Base-by-base conservation (phyloP, 2,797 vertebrate genomes). In the Kryptolebias ocellatus region DNA sequence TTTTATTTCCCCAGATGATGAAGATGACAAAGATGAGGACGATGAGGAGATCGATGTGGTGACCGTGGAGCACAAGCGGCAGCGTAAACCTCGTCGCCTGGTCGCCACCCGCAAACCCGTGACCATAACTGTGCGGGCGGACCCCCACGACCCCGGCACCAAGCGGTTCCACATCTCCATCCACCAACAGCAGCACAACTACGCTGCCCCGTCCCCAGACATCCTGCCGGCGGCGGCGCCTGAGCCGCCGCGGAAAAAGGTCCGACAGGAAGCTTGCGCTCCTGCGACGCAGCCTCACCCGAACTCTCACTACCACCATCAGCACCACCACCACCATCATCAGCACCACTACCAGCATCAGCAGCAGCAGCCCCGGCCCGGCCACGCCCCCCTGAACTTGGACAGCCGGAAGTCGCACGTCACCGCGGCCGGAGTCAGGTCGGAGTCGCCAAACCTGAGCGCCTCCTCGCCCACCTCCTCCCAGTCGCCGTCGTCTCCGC, bases 151-250 rank as follows among this genome's bases (percentile, higher is more conserved):
- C 73, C 95, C 95, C 7, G 93, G 95, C 80, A 96, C 95, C 90
- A 97, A 96, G 64, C 95, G 89, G 10, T 97, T 98, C 90, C 96
- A 97, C 89, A 97, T 97, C 79, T 95, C 96, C 0, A 95, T 97
- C 77, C 96, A 97, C 83, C 95, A 97, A 82, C 96, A 97, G 81
- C 96, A 98, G 77, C 96, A 98, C 89, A 97, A 98, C 92, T 98
- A 97, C 0, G 94, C 95, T 0, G 95, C 95, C 0, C 94, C 95
- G 59, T 95, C 95, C 0, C 94, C 95, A 0, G 95, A 95, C 18
- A 85, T 79, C 50, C 71, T 92, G 44, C 73, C 81, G 47, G 34
- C 64, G 2, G 79, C 64, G 2, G 79, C 58, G 0, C 0, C 58
- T 0, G 89, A 93, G 56, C 92, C 90, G 0, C 89, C 87, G 9